phyloP scores from a whole-genome alignment of 1,140 invertebrate species.

The Bactericera cockerelli region DNA sequence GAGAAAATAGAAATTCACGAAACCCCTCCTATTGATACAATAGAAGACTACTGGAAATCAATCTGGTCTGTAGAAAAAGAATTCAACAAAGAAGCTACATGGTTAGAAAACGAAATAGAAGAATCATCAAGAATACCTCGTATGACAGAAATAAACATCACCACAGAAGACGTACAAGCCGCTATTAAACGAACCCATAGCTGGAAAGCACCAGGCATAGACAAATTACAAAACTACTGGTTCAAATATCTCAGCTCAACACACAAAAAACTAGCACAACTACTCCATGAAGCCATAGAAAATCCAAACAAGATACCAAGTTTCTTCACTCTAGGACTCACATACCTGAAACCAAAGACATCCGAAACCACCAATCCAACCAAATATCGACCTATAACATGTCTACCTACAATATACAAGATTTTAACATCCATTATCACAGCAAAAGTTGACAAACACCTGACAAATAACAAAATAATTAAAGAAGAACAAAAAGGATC shows the following conservation, averaged over 20 bases:
- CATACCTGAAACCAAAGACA: not conserved
- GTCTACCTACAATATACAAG: slow-evolving; percentile 6
- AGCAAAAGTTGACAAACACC: slow-evolving; percentile 16
- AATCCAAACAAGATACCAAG: not conserved
- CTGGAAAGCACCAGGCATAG: slow-evolving; percentile 9
- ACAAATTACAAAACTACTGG: slow-evolving; percentile 9
- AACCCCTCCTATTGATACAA: not conserved
- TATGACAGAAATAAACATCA: not conserved
- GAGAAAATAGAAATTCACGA: not conserved
- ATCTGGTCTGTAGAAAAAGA: not conserved
- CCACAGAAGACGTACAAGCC: not conserved
- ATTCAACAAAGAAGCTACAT: not conserved
- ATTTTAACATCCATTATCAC: slow-evolving; percentile 15
- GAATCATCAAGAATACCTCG: not conserved
- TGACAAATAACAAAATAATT: slow-evolving; percentile 16
- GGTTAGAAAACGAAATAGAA: not conserved
- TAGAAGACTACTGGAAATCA: not conserved
- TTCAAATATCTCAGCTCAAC: not conserved
- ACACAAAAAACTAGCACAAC: not conserved
- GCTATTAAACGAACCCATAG: slow-evolving; percentile 5
- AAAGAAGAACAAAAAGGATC: slow-evolving; percentile 18
- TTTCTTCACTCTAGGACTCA: not conserved
- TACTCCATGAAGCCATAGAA: not conserved
- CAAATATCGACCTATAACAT: not conserved
- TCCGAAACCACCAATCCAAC: not conserved